These are phyloP conservation scores for Anguilla obscura DNA, from an alignment of 2,797 vertebrate species.

Conservation along the genomic window DNA sequence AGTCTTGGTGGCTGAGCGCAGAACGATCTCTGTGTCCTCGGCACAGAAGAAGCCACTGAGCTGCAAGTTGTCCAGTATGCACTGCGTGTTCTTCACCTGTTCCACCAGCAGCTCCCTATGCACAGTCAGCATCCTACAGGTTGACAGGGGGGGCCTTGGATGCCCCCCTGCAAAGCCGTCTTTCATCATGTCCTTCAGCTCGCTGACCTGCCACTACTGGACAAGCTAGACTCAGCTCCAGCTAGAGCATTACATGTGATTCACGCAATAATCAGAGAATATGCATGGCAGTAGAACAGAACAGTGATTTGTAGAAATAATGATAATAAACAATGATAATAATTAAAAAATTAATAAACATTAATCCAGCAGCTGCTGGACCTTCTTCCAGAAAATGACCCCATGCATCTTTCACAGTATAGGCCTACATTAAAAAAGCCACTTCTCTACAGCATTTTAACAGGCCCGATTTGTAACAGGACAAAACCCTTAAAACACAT, in stretches of 20 bases:
- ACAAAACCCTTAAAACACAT: not conserved
- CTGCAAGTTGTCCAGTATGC: constrained; percentile 86
- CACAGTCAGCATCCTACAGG: constrained; percentile 68
- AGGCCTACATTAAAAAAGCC: too few relatives aligned
- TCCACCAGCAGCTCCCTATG: constrained; percentile 83
- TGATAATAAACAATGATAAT: not conserved
- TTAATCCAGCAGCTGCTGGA: too few relatives aligned
- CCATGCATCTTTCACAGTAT: too few relatives aligned
- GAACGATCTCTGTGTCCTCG: constrained; percentile 86
- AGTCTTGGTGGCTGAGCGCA: constrained; percentile 75
- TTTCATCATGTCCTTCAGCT: not conserved
- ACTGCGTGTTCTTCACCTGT: constrained; percentile 79
- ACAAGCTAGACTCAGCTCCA: not conserved
- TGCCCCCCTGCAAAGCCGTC: constrained; percentile 40
- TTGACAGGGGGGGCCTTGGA: not conserved
- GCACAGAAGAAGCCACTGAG: constrained; percentile 78
- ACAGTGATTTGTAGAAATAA: not conserved
- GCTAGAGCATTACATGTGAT: not conserved
- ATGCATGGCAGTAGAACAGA: not conserved
- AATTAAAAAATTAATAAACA: too few relatives aligned
- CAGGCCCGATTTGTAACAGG: not conserved
- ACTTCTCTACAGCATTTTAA: too few relatives aligned
- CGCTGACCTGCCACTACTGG: not conserved
- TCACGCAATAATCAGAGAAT: not conserved
- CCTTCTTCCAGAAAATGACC: too few relatives aligned